A percentile compares a stretch with the other conserved stretches of the same genome.
Conservation (phyloP, 1,140 invertebrate species). For the Physella acuta region DNA sequence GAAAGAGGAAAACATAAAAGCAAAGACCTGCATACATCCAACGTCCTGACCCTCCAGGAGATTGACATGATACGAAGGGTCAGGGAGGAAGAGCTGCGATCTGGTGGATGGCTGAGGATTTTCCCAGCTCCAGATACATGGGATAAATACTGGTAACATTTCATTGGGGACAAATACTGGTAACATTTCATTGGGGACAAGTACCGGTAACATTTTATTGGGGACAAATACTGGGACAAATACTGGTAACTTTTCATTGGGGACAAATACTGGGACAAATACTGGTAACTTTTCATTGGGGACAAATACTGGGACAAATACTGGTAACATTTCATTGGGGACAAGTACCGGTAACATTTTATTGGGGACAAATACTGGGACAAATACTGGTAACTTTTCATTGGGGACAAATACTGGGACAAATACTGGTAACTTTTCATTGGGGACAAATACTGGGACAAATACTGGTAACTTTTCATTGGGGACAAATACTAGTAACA, state of each 20-base stretch:
- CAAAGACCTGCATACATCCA: too few relatives aligned
- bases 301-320: background rate
- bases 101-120: conserved; percentile 3
- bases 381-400: too few relatives aligned
- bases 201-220: background rate
- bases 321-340: background rate
- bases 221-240: background rate
- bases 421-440: too few relatives aligned
- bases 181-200: background rate
- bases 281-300: background rate
- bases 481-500: too few relatives aligned
- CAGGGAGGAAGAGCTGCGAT: background rate
- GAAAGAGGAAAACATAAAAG: too few relatives aligned
- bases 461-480: too few relatives aligned
- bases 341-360: too few relatives aligned
- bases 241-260: background rate
- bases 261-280: background rate
- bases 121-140: conserved; percentile 10
- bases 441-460: too few relatives aligned
- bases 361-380: too few relatives aligned
- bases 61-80: conserved; percentile 11
- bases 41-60: background rate
- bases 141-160: conserved; percentile 8
- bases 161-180: background rate
- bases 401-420: too few relatives aligned